phyloP scores from a whole-genome alignment of 2,888 invertebrate species.

The Acanthopleura granulata region DNA sequence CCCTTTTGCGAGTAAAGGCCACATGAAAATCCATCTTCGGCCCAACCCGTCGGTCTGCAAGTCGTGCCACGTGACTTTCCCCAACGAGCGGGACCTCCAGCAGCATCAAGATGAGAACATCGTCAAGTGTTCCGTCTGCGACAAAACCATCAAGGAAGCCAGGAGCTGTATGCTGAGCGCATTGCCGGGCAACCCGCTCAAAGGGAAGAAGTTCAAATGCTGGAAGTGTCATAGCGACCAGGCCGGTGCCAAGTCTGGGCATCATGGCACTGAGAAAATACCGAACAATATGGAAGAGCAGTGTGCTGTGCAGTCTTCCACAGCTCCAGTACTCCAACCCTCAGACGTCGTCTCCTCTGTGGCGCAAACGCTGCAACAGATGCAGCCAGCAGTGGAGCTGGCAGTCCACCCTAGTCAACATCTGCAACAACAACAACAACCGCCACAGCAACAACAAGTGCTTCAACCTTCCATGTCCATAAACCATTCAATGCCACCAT shows the following conservation, averaged over 20 bases:
- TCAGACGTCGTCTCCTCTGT: neutral
- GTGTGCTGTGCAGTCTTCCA: neutral
- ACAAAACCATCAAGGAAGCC: constrained; percentile 16
- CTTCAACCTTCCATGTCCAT: neutral
- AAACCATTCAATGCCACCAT: neutral
- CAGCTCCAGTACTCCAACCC: neutral
- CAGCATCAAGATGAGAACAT: constrained; percentile 12
- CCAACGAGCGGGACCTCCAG: constrained; percentile 3
- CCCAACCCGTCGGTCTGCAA: constrained; percentile 11
- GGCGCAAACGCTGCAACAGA: neutral
- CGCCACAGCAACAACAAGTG: neutral
- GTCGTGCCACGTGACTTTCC: constrained; percentile 9
- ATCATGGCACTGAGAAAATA: neutral
- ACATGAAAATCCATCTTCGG: neutral
- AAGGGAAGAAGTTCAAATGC: constrained; percentile 15
- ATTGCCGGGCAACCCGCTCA: neutral
- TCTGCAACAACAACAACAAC: neutral
- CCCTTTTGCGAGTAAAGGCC: neutral
- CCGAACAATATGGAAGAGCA: neutral
- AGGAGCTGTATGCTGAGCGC: neutral
- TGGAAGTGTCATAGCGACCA: constrained; percentile 7
- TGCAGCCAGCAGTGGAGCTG: neutral
- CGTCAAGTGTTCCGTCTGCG: constrained; percentile 5
- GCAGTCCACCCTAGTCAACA: neutral
- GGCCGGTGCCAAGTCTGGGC: neutral